A percentile compares a stretch with the other conserved stretches of the same genome.
These are phyloP conservation scores for Characodon lateralis DNA, from an alignment of 2,797 vertebrate genomes.

Conservation along the genomic window DNA sequence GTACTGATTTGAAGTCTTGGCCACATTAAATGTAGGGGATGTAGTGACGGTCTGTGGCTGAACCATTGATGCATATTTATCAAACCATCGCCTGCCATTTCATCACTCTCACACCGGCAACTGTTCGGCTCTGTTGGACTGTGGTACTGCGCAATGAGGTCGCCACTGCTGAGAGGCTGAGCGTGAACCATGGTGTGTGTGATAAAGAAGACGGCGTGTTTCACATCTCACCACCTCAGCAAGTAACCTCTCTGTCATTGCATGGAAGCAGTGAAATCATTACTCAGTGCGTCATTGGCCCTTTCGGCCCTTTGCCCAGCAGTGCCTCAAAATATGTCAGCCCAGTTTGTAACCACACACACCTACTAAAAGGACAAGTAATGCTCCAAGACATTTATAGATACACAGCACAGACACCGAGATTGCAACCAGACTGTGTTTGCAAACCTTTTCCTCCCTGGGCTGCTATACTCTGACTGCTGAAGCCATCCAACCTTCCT, in stretches of 20 bases:
- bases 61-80: slow-evolving; percentile 54
- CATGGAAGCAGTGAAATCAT: slow-evolving; percentile 63
- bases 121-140: slow-evolving; percentile 27
- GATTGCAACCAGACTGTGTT: slow-evolving; percentile 80
- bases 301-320: slow-evolving; percentile 46
- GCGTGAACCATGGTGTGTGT: slow-evolving; percentile 12
- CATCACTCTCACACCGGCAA: slow-evolving; percentile 48
- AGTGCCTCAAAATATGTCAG: slow-evolving; percentile 56
- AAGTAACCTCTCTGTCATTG: slow-evolving; percentile 33
- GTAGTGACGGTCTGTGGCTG: slow-evolving; percentile 55
- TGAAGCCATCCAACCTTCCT: slow-evolving; percentile 76
- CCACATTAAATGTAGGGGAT: slow-evolving; percentile 38
- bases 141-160: slow-evolving; percentile 63
- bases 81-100: slow-evolving; percentile 55
- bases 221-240: slow-evolving; percentile 39
- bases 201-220: slow-evolving; percentile 24
- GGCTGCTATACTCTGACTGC: slow-evolving; percentile 70
- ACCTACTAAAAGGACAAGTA: slow-evolving; percentile 68
- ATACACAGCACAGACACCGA: slow-evolving; percentile 75
- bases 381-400: slow-evolving; percentile 77
- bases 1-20: slow-evolving; percentile 36
- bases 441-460: slow-evolving; percentile 77
- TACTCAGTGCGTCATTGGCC: slow-evolving; percentile 49
- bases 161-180: slow-evolving; percentile 45
- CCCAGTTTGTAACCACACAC: slow-evolving; percentile 60